Evolutionary conservation across 1,140 invertebrate genomes (phyloP).

Genomic region (Trichonephila clavipes): DNA sequence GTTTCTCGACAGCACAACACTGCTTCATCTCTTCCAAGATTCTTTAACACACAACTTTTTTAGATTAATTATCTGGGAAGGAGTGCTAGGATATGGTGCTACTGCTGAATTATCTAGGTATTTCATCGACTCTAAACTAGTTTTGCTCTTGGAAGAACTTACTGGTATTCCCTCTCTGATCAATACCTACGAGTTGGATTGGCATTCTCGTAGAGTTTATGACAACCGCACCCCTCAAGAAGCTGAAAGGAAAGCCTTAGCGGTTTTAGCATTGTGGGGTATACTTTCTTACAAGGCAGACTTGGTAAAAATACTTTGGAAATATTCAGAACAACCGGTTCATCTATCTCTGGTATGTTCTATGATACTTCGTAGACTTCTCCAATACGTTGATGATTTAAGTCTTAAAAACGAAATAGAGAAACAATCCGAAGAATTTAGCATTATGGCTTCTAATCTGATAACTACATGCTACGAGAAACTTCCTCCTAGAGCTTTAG

Average conservation of each 20-base stretch:
- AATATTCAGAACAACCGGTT: conserved; percentile 81
- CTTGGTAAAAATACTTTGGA: conserved; percentile 81
- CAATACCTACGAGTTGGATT: conserved; percentile 80
- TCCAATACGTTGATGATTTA: conserved; percentile 77
- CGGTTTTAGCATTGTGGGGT: conserved; percentile 79
- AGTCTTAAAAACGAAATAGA: conserved; percentile 77
- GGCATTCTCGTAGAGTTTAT: conserved; percentile 79
- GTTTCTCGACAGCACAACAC: conserved; percentile 79
- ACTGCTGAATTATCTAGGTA: not conserved
- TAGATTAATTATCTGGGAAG: conserved; percentile 79
- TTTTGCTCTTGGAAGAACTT: conserved; percentile 74
- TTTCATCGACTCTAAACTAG: conserved; percentile 77
- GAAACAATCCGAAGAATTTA: conserved; percentile 80
- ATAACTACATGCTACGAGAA: conserved; percentile 80
- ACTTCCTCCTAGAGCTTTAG: conserved; percentile 79
- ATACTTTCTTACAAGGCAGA: conserved; percentile 79
- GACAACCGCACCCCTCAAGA: conserved; percentile 79
- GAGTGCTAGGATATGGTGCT: conserved; percentile 78
- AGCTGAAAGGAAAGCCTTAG: conserved; percentile 80
- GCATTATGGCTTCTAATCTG: conserved; percentile 80
- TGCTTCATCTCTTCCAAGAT: conserved; percentile 80
- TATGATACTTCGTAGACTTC: conserved; percentile 78
- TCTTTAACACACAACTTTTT: conserved; percentile 81
- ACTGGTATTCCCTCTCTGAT: conserved; percentile 80
- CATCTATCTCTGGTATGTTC: conserved; percentile 80